phyloP scores from a whole-genome alignment of 2,888 invertebrate genomes.

The Limnephilus auricula region DNA sequence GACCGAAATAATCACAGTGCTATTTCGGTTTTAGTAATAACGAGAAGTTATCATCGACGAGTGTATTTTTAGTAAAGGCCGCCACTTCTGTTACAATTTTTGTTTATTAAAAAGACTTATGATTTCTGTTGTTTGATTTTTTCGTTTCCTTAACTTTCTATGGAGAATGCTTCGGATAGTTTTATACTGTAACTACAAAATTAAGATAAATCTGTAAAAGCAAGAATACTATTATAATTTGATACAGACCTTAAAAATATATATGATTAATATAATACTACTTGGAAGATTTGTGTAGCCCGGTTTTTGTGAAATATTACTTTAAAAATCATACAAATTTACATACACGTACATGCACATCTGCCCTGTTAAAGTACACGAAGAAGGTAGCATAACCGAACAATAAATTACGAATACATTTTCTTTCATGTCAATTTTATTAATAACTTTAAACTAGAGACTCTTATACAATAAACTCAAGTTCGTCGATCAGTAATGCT shows the following conservation, averaged over 20 bases:
- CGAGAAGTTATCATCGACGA: neutral
- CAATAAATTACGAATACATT: no score
- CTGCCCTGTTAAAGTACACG: no score
- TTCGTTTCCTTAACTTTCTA: neutral
- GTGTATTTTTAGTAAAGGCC: neutral
- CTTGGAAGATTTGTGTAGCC: no score
- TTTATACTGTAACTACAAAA: neutral
- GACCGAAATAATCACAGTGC: neutral
- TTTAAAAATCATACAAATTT: no score
- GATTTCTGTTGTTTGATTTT: neutral
- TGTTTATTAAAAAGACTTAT: neutral
- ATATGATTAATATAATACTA: no score
- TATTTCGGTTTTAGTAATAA: constrained; percentile 2
- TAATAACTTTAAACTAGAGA: no score
- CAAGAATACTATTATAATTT: neutral
- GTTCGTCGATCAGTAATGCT: no score
- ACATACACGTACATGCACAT: no score
- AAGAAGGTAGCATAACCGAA: no score
- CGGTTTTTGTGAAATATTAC: no score
- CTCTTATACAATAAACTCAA: no score
- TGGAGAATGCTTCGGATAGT: neutral
- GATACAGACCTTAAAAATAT: neutral
- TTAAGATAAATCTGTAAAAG: neutral
- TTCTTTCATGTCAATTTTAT: no score
- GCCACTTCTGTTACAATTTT: neutral